Conservation (phyloP, 2,113 vertebrate species). For the Ahaetulla prasina region DNA sequence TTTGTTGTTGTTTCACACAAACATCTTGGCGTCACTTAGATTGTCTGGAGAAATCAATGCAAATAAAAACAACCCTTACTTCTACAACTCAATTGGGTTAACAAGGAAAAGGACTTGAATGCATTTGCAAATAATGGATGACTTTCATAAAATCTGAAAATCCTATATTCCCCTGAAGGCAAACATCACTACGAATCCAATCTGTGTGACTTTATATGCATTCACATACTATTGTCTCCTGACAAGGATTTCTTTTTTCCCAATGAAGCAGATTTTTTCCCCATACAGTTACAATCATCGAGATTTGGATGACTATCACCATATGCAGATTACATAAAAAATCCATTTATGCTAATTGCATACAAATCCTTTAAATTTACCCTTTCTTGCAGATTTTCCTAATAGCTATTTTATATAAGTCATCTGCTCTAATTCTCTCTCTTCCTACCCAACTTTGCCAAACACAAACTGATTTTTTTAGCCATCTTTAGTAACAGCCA, state of each 20-base stretch:
- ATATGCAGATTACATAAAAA: background rate
- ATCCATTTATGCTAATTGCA: background rate
- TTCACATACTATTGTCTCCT: background rate
- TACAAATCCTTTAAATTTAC: background rate
- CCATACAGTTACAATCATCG: background rate
- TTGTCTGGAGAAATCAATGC: slow-evolving; percentile 32
- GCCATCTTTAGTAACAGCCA: background rate
- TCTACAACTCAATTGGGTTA: background rate
- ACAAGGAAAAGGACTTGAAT: background rate
- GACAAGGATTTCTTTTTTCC: background rate
- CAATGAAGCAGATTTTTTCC: background rate
- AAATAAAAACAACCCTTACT: slow-evolving; percentile 32
- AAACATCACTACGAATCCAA: background rate
- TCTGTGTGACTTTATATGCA: background rate
- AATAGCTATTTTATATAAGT: background rate
- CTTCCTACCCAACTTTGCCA: background rate
- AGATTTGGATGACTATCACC: background rate
- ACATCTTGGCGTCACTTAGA: slow-evolving; percentile 9
- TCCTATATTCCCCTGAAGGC: background rate
- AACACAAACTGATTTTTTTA: background rate
- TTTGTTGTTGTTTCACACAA: slow-evolving; percentile 27
- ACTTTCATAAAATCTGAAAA: background rate
- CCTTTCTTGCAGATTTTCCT: background rate
- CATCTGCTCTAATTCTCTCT: background rate
- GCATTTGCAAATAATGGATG: background rate